Evolutionary conservation across 2,113 vertebrate species (phyloP).

Genomic region (Pelobates fuscus): DNA sequence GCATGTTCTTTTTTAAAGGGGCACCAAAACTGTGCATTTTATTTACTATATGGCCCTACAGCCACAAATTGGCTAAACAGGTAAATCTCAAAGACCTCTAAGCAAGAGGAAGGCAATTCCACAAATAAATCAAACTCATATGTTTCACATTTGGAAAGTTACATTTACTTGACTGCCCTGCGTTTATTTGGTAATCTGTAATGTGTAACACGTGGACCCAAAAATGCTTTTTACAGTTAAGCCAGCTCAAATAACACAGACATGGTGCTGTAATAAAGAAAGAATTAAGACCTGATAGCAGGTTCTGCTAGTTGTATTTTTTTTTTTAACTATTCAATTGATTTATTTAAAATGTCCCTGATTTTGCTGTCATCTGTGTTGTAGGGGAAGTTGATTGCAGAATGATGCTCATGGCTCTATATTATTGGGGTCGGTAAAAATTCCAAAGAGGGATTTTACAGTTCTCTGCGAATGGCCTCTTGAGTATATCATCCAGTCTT

Average conservation of each 20-base stretch:
- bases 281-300: conserved; percentile 81
- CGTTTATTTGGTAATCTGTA: conserved; percentile 80
- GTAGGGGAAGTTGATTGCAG: too few species aligned
- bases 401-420: too few species aligned
- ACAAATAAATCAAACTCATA: conserved; percentile 81
- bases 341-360: too few species aligned
- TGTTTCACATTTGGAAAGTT: conserved; percentile 81
- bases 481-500: too few species aligned
- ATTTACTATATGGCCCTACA: conserved; percentile 61
- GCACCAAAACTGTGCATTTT: too few species aligned
- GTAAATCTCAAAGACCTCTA: conserved; percentile 75
- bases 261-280: conserved; percentile 82
- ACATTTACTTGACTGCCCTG: conserved; percentile 78
- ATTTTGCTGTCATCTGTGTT: too few species aligned
- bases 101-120: conserved; percentile 80
- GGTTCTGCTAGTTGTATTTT: conserved; percentile 68
- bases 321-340: conserved; percentile 67
- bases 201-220: conserved; percentile 83
- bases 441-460: too few species aligned
- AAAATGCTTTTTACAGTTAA: conserved; percentile 80
- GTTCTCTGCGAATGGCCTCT: too few species aligned
- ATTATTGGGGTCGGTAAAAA: too few species aligned
- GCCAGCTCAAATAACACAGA: conserved; percentile 81
- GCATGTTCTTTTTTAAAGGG: too few species aligned
- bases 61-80: conserved; percentile 74